Base-by-base conservation (phyloP, 2,113 vertebrate species). In the Malurus cyaneus region DNA sequence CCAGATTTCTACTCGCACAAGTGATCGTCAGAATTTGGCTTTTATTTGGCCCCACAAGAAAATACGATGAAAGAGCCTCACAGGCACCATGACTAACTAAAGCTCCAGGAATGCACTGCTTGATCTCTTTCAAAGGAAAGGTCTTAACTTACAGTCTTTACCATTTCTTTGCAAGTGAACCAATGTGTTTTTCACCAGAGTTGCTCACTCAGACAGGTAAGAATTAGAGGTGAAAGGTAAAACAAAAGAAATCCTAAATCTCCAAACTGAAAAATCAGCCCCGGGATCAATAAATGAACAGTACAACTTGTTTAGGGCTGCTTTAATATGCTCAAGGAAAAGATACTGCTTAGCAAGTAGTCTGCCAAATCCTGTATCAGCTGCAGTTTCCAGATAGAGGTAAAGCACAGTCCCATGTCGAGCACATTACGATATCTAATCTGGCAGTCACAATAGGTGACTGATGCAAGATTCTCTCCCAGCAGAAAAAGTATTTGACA, bases 401-500 rank as follows among this genome's bases (percentile, higher is more conserved):
- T 74, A 74, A 95, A 95, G 91, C 61, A 1, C 79, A 90, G 72
- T 95, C 85, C 85, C 94, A 96, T 86, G 95, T 96, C 1, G 88
- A 96, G 95, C 94, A 92, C 88, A 97, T 93, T 90, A 92, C 0
- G 3, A 67, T 96, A 96, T 95, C 93, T 97, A 92, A 97, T 95
- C 95, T 96, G 92, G 82, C 72, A 90, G 95, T 92, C 94, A 93
- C 95, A 96, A 96, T 80, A 80, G 95, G 93, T 90, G 94, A 92
- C 88, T 93, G 93, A 94, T 96, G 85, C 76, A 92, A 96, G 92
- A 95, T 96, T 94, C 82, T 80, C 71, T 93, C 53, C 88, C 1
- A 2, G 79, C 72, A 93, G 94, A 96, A 96, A 96, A 96, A 95
- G 92, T 95, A 74, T 96, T 94, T 97, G 95, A 96, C 93, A 91